A percentile compares a stretch with the other conserved stretches of the same genome.
Conservation (phyloP, 2,113 vertebrate species). For the Platichthys stellatus region DNA sequence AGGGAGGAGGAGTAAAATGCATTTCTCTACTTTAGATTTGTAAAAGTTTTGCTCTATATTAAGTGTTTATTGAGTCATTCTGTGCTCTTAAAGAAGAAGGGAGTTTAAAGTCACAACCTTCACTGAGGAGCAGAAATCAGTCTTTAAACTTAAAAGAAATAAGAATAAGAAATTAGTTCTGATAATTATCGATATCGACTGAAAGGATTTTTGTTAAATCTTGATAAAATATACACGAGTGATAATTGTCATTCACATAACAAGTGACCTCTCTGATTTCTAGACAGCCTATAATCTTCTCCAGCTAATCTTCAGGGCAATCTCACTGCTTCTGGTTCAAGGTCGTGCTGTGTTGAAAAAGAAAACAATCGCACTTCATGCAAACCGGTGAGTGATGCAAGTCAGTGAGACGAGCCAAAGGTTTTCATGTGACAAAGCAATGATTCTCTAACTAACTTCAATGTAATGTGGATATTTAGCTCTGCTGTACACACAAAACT, state of each 20-base stretch:
- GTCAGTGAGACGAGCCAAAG: conserved; percentile 10
- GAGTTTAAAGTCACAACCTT: no score
- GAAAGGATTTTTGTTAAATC: background rate
- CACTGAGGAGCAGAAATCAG: no score
- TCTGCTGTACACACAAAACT: background rate
- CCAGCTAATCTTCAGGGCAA: background rate
- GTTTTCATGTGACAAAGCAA: background rate
- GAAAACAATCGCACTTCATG: background rate
- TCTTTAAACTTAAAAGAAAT: no score
- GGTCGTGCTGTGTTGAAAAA: conserved; percentile 10
- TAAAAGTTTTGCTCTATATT: no score
- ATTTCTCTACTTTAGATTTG: no score
- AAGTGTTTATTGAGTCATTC: no score
- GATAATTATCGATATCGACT: no score
- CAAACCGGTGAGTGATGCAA: background rate
- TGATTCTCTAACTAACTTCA: background rate
- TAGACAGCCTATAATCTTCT: conserved; percentile 19
- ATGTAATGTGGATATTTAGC: background rate
- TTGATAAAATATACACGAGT: background rate
- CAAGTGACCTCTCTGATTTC: background rate
- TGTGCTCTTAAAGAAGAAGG: no score
- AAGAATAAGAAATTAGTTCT: no score
- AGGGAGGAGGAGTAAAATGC: no score
- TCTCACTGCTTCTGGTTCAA: conserved; percentile 17
- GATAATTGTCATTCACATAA: background rate